phyloP scores from a whole-genome alignment of 2,113 vertebrate species.

The Pyrgilauda ruficollis region DNA sequence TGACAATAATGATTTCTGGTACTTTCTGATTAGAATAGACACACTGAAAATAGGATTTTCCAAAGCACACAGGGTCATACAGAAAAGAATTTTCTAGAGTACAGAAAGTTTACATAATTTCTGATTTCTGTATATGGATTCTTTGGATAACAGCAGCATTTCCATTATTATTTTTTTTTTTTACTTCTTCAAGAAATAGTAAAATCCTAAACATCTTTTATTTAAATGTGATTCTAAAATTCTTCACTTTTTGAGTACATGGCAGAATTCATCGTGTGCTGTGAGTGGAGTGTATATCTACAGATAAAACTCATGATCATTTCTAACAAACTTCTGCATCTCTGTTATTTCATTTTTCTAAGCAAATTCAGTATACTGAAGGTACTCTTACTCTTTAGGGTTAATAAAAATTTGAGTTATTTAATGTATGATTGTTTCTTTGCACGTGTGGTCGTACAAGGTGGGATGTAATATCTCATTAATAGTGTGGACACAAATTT shows the following conservation, averaged over 20 bases:
- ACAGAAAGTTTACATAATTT: not conserved
- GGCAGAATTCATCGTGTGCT: not conserved
- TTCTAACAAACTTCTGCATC: not conserved
- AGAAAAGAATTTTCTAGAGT: not conserved
- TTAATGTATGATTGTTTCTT: not conserved
- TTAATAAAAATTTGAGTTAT: not conserved
- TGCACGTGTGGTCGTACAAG: rapidly evolving
- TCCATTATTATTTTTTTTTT: not conserved
- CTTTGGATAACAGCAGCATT: not conserved
- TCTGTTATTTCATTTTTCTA: not conserved
- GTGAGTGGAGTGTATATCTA: not conserved
- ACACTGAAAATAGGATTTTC: not conserved
- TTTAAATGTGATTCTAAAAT: not conserved
- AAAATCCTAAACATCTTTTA: not conserved
- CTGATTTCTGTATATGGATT: not conserved
- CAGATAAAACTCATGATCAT: not conserved
- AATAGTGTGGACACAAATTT: not conserved
- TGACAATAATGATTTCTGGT: not conserved
- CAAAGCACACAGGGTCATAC: not conserved
- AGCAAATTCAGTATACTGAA: not conserved
- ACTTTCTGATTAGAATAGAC: not conserved
- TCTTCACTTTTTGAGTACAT: not conserved
- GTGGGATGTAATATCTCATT: not conserved
- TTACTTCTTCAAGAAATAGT: not conserved
- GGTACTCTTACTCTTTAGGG: not conserved